A percentile compares a stretch with the other conserved stretches of the same genome.
Conservation (phyloP, 2,888 invertebrate species). For the Schizaphis graminum region DNA sequence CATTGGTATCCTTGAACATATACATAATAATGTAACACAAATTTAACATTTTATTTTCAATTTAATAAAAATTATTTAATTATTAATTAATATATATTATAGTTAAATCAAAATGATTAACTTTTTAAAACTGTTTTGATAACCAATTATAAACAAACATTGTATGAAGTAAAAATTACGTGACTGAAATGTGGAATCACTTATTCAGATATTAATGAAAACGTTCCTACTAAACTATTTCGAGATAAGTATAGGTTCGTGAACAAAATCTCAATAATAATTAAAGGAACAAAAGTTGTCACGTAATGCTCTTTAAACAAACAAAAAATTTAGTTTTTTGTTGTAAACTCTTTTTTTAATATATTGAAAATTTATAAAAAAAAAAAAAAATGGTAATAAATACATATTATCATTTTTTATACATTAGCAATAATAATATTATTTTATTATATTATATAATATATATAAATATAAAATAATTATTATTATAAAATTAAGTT, state of each 20-base stretch:
- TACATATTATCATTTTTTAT: background rate
- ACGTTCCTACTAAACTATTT: background rate
- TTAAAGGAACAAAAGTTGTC: background rate
- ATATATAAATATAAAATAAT: no score
- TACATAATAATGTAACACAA: background rate
- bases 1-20: background rate
- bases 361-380: background rate
- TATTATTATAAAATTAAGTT: background rate
- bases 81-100: background rate
- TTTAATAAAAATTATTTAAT: background rate
- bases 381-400: background rate
- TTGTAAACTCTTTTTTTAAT: background rate
- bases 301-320: background rate
- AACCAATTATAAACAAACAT: constrained; percentile 19
- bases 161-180: background rate
- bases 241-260: constrained; percentile 4
- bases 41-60: background rate
- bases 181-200: background rate
- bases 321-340: background rate
- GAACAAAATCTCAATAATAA: background rate
- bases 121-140: background rate
- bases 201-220: background rate
- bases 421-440: background rate
- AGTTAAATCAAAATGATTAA: background rate
- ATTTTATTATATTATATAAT: no score